Evolutionary conservation across 37 sponge, comb jelly and placozoan genomes (phyloP).

Genomic region (Ephydatia muelleri): DNA sequence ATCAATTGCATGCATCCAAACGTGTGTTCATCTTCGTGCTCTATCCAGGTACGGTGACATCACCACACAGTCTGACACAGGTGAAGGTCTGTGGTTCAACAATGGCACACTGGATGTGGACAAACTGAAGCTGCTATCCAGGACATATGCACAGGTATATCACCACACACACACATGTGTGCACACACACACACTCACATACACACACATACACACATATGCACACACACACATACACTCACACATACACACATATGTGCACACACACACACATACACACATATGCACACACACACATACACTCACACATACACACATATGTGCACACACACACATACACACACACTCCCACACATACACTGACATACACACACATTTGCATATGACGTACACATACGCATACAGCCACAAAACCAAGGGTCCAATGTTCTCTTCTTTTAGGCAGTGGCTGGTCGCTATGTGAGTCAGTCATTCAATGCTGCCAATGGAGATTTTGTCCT

Average conservation of each 20-base stretch:
- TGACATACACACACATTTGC: too few relatives aligned
- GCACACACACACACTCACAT: not conserved
- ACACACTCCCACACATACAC: too few relatives aligned
- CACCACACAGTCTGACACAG: constrained; percentile 54
- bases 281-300: too few relatives aligned
- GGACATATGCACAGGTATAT: constrained; percentile 70
- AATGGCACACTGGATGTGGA: constrained; percentile 62
- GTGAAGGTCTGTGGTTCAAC: constrained; percentile 61
- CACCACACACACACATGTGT: not conserved
- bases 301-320: too few relatives aligned
- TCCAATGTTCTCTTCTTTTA: constrained; percentile 11
- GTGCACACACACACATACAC: too few relatives aligned
- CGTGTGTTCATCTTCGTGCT: too few relatives aligned
- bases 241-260: too few relatives aligned
- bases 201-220: not conserved
- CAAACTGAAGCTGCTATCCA: constrained; percentile 63
- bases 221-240: too few relatives aligned
- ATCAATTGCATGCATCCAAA: too few relatives aligned
- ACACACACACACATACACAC: too few relatives aligned
- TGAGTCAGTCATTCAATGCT: constrained; percentile 51
- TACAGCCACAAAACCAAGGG: too few relatives aligned
- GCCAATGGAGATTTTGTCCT: constrained; percentile 39
- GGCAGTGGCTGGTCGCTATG: constrained; percentile 63
- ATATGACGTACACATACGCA: too few relatives aligned
- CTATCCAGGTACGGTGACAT: constrained; percentile 65